Percentiles rank a stretch among this genome's conserved stretches.
These are phyloP conservation scores for Sarotherodon lohbergeri DNA, from an alignment of 2,113 vertebrate species.

Conservation along the genomic window DNA sequence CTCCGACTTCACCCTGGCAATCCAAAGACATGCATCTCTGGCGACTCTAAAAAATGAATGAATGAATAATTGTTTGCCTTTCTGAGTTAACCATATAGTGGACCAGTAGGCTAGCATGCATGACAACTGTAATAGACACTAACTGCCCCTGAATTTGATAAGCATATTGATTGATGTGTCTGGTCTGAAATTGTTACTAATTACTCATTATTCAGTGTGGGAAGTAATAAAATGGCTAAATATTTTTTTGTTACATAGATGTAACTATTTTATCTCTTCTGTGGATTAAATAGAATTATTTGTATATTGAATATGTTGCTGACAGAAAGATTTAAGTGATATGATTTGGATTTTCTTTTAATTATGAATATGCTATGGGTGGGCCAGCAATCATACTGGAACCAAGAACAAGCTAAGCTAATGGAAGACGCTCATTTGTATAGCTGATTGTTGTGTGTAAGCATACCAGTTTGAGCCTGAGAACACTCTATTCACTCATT, in stretches of 20 bases:
- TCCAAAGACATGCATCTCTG: not conserved
- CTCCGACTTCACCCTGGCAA: not conserved
- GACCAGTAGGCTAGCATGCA: not conserved
- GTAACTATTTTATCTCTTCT: not conserved
- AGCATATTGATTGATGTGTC: not conserved
- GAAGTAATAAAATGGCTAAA: not conserved
- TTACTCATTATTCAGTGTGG: not conserved
- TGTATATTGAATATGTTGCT: not conserved
- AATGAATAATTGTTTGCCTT: not conserved
- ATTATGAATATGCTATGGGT: not conserved
- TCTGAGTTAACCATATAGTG: not conserved
- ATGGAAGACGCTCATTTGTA: not conserved
- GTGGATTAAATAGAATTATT: rapidly evolving
- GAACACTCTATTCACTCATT: not conserved
- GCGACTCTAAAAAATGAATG: not conserved
- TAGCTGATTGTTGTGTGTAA: not conserved
- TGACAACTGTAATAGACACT: rapidly evolving
- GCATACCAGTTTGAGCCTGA: not conserved
- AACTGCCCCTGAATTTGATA: not conserved
- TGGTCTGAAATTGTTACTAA: not conserved
- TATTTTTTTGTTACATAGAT: not conserved
- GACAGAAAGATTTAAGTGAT: not conserved
- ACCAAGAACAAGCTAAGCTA: not conserved
- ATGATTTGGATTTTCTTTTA: not conserved
- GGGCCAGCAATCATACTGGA: not conserved